These are phyloP conservation scores for Dasypus novemcinctus DNA, from an alignment of 2,113 vertebrate genomes.

Conservation along the genomic window DNA sequence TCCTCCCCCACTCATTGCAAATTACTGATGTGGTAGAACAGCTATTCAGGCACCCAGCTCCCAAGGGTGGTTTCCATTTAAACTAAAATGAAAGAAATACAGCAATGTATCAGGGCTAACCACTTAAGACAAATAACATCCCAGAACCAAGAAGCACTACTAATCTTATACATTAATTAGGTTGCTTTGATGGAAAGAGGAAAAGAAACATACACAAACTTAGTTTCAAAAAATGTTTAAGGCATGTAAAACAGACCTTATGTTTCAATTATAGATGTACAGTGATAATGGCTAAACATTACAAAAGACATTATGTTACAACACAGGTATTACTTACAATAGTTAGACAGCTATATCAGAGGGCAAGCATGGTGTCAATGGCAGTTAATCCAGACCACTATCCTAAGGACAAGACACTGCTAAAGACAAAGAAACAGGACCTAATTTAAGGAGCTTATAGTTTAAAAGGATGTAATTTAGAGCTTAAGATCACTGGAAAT, in stretches of 20 bases:
- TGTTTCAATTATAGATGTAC: constrained; percentile 14
- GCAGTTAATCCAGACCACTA: neutral
- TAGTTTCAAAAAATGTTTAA: constrained; percentile 24
- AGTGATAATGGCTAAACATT: neutral
- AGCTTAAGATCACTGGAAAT: constrained; percentile 13
- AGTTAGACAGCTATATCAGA: neutral
- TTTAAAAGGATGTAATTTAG: constrained; percentile 10
- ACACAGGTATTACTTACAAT: neutral
- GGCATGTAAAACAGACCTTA: neutral
- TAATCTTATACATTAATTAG: constrained; percentile 25
- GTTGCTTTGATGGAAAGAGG: constrained; percentile 10
- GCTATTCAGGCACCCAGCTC: constrained; percentile 84
- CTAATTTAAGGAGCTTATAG: constrained; percentile 13
- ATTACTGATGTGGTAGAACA: constrained; percentile 75
- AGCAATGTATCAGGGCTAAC: constrained; percentile 52
- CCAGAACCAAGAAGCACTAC: neutral
- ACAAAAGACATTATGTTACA: constrained; percentile 13
- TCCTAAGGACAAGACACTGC: neutral
- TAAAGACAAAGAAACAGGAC: neutral
- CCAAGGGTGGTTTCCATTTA: constrained; percentile 86
- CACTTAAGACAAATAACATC: constrained; percentile 45
- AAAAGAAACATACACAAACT: neutral
- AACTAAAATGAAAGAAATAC: constrained; percentile 79
- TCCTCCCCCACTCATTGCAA: constrained; percentile 95
- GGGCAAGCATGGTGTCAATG: neutral